Base-by-base conservation (phyloP, 2,797 vertebrate genomes). In the Aplochiton taeniatus region DNA sequence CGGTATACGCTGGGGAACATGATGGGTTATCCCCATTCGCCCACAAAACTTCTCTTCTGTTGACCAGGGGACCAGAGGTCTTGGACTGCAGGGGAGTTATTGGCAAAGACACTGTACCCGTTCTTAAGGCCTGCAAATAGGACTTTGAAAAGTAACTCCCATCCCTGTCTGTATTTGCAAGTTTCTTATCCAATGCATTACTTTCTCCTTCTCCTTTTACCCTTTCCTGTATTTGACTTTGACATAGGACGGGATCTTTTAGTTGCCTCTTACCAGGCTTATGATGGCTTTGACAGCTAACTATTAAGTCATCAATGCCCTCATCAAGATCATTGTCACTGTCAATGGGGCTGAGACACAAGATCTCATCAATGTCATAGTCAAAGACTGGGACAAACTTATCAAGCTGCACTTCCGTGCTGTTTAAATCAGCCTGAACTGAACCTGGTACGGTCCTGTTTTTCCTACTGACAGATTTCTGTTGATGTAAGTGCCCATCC, bases 61-160 rank as follows among this genome's bases (percentile, higher is more conserved):
- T 49, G 10, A 47, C 10, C 54, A 63, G 1, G 43, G 77, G 64
- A 11, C 65, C 78, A 6, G 43, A 9, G 20, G n/a, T 11, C 11
- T 14, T 44, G 18, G 45, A 44, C 41, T 43, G 20, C 49, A 72
- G 42, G 6, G 59, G 53, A 10, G 52, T n/a, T 17, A 45, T 0
- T 20, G 41, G 10, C 20, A 64, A 45, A 18, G 10, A 62, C 55
- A 55, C 7, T 18, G 62, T 13, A 19, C n/a, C 62, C 8, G 9
- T 14, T 41, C 64, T 50, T 1, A n/a, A 11, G 10, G 61, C 50
- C 43, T 72, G 58, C 12, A 31, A n/a, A 49, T 56, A 72, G 43
- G 19, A 84, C 51, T 63, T 58, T 0, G 82, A 83, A 17, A 74
- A 60, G 51, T 84, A 84, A 0, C 84, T 81, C 9, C 77, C 77